Base-by-base conservation (phyloP, 2,888 invertebrate genomes). In the Mythimna ferrago region DNA sequence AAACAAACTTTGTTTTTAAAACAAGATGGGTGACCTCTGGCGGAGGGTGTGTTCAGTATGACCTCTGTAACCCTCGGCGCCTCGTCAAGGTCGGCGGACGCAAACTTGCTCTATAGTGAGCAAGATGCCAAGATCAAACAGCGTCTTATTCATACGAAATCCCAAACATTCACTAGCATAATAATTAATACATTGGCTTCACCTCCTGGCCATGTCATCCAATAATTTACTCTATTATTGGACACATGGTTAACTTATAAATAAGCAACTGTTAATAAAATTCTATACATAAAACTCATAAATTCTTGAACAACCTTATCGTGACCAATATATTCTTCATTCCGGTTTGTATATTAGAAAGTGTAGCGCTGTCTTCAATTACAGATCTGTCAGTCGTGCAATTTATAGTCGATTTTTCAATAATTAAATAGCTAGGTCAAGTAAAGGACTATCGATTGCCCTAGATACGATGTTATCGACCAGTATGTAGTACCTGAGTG, bases 381-480 rank as follows among this genome's bases (percentile, higher is more conserved):
- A 63, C 38, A 76, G 81, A 19, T 51, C 44, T 19, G 21, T 64
- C 19, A 53, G n/a, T 54, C 48, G 3, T 53, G 41, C 6, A 56
- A 10, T 70, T 48, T 7, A 51, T n/a, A 53, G 60, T 66, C 21
- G 41, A 19, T 60, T 73, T 71, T 48, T 80, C 0, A 74, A 71
- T 80, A 65, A 72, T 66, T 73, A n/a, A 77, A 63, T 53, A 73
- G 69, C 61, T 72, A 68, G 84, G 74, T 78, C 69, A 81, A 69
- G 73, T 75, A 73, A 69, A 81, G 74, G 76, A 68, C 66, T 84
- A 86, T 87, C 74, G 85, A 83, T 79, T 68, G 86, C 62, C 82
- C 87, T 78, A 84, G 75, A 85, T 88, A 74, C 75, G 19, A 60
- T 69, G 60, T 67, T 80, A 73, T 73, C 71, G 71, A 78, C 44